Percentiles rank a stretch among this genome's conserved stretches.
These are phyloP conservation scores for Climacteris rufus DNA, from an alignment of 2,113 vertebrate genomes.

Conservation along the genomic window DNA sequence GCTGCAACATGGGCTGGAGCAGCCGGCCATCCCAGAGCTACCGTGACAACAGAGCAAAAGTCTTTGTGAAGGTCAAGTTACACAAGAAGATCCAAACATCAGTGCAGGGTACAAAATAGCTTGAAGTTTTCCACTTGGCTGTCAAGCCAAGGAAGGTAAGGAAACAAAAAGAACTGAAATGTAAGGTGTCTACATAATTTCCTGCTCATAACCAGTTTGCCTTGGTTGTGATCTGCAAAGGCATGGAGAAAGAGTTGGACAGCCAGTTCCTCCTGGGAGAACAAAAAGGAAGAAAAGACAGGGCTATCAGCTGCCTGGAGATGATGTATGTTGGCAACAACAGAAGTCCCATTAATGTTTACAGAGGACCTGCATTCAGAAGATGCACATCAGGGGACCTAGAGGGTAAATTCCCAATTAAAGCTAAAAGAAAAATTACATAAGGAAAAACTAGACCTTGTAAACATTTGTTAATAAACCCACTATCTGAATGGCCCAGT, in stretches of 20 bases:
- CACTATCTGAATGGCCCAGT: neutral
- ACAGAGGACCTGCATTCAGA: neutral
- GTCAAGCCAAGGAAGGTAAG: neutral
- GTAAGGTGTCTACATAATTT: neutral
- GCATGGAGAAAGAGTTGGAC: neutral
- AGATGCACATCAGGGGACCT: neutral
- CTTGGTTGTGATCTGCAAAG: neutral
- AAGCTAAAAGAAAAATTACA: neutral
- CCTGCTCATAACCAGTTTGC: neutral
- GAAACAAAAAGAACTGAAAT: neutral
- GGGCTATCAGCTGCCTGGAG: neutral
- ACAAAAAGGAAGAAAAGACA: neutral
- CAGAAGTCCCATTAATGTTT: neutral
- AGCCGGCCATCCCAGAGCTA: neutral
- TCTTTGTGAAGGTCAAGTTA: neutral
- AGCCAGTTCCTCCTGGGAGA: neutral
- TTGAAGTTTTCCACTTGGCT: neutral
- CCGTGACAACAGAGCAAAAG: neutral
- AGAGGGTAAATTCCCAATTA: neutral
- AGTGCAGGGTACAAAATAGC: fast-evolving
- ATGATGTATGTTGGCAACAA: neutral
- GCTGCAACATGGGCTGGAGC: neutral
- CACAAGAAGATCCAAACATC: neutral
- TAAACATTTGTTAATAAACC: neutral
- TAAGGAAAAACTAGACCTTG: neutral